Percentiles rank a stretch among this genome's conserved stretches.
These are phyloP conservation scores for Callorhinus ursinus DNA, from an alignment of 2,113 vertebrate species.

Conservation along the genomic window DNA sequence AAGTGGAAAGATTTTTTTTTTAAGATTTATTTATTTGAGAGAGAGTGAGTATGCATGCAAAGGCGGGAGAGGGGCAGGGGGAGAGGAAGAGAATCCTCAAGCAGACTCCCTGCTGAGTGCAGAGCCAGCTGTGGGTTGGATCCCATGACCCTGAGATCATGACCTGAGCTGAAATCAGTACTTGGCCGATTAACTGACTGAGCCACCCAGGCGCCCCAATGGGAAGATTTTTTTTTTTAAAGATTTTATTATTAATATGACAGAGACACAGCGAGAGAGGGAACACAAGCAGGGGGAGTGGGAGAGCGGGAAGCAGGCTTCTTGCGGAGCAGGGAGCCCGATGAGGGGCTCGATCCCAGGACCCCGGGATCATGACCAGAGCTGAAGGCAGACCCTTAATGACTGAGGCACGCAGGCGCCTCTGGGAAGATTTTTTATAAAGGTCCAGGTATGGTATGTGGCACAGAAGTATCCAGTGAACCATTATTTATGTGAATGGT, in stretches of 20 bases:
- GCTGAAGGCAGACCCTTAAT: not conserved
- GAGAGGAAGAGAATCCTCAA: not conserved
- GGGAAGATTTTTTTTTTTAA: not conserved
- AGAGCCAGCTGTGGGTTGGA: not conserved
- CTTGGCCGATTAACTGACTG: not conserved
- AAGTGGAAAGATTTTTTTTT: not conserved
- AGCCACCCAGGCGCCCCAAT: too few relatives aligned
- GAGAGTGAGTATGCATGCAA: not conserved
- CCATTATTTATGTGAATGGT: not conserved
- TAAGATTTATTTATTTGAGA: not conserved
- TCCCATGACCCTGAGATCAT: not conserved
- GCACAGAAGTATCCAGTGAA: not conserved
- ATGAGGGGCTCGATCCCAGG: not conserved
- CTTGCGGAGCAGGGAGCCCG: too few relatives aligned
- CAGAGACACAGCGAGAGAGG: too few relatives aligned
- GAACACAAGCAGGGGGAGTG: too few relatives aligned
- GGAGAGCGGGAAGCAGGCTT: too few relatives aligned
- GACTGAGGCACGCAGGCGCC: too few relatives aligned
- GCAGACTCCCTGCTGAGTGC: not conserved
- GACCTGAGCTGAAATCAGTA: not conserved
- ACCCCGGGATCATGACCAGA: not conserved
- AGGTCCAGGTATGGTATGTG: not conserved
- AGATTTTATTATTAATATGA: too few relatives aligned
- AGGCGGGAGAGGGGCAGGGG: not conserved
- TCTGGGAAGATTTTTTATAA: not conserved